phyloP scores from a whole-genome alignment of 2,888 invertebrate species.

The Syrista parreyssii region DNA sequence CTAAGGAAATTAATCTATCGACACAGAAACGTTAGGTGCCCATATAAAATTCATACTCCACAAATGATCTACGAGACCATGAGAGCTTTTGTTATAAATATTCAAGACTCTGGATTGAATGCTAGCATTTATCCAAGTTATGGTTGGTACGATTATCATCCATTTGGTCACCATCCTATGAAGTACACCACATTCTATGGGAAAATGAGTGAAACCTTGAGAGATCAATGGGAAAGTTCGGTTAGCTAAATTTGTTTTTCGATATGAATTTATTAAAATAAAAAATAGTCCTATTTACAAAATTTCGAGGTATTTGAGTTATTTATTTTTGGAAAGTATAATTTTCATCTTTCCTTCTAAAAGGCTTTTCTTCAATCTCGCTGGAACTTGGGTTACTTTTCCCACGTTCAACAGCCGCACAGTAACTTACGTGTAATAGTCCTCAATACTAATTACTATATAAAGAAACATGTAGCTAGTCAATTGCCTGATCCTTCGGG shows the following conservation, averaged over 20 bases:
- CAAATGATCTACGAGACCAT: conserved; percentile 14
- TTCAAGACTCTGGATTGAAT: conserved; percentile 10
- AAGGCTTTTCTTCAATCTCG: background rate
- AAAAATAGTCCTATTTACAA: background rate
- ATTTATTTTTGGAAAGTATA: background rate
- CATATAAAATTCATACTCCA: background rate
- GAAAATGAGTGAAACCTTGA: background rate
- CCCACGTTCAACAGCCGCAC: conserved; percentile 2
- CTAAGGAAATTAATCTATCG: background rate
- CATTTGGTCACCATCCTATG: conserved; percentile 12
- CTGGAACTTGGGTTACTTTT: conserved; percentile 8
- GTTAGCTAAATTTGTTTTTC: background rate
- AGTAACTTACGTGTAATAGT: conserved; percentile 14
- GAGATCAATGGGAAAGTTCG: background rate
- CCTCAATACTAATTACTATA: conserved; percentile 17
- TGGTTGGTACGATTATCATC: conserved; percentile 18
- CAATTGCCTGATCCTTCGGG: conserved; percentile 13
- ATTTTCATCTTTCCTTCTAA: background rate
- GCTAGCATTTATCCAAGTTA: conserved; percentile 15
- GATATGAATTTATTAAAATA: background rate
- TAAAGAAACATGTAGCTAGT: conserved; percentile 16
- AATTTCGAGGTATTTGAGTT: background rate
- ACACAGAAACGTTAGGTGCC: conserved; percentile 13
- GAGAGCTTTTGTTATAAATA: conserved; percentile 10
- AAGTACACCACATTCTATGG: conserved; percentile 4